phyloP scores from a whole-genome alignment of 2,888 invertebrate genomes.

The Drosophila koepferae region DNA sequence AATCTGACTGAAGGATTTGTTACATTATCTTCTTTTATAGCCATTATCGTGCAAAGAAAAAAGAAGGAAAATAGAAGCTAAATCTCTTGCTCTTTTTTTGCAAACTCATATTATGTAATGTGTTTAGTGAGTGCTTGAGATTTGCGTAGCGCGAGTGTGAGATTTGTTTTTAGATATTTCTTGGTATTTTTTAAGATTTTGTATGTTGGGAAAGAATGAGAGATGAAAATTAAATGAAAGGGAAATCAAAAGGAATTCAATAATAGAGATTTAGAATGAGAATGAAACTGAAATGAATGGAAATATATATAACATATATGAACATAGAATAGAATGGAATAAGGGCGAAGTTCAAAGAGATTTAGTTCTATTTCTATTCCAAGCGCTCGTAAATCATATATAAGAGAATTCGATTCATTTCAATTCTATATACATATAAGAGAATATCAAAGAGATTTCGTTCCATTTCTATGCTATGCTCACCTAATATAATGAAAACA shows the following conservation, averaged over 20 bases:
- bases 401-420: no score
- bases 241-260: no score
- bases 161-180: not conserved
- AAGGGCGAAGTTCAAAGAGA: not conserved
- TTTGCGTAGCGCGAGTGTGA: slow-evolving; percentile 14
- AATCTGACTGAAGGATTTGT: slow-evolving; percentile 75
- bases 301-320: not conserved
- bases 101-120: slow-evolving; percentile 44
- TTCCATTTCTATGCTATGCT: no score
- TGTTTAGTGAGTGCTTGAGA: slow-evolving; percentile 35
- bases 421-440: no score
- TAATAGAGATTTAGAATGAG: not conserved
- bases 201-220: no score
- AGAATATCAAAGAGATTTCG: no score
- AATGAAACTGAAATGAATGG: not conserved
- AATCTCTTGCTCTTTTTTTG: slow-evolving; percentile 22
- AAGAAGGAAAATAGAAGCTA: not conserved
- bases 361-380: no score
- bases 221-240: not conserved
- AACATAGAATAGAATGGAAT: not conserved
- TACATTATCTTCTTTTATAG: slow-evolving; percentile 77
- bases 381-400: no score
- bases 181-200: not conserved
- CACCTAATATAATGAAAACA: no score
- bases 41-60: slow-evolving; percentile 65